Evolutionary conservation across 2,888 invertebrate species (phyloP).

Genomic region (Drosophila cracens): DNA sequence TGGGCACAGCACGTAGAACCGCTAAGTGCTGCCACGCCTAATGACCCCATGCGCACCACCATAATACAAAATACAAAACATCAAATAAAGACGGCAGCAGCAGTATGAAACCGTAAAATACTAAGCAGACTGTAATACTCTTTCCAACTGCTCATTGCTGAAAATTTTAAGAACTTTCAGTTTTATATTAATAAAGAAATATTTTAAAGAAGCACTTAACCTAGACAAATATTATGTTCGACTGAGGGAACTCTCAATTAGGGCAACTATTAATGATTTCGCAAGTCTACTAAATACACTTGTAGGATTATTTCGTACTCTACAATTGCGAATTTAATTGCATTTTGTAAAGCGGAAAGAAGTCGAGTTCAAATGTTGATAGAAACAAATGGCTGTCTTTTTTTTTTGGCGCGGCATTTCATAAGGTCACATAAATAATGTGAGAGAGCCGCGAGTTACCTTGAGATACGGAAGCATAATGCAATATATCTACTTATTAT

Average conservation of each 20-base stretch:
- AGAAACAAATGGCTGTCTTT: conserved; percentile 45
- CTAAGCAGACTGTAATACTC: not conserved
- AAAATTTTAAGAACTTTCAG: not conserved
- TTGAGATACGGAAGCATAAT: conserved; percentile 43
- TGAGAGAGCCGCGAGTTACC: conserved; percentile 46
- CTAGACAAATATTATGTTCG: not conserved
- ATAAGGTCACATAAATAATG: conserved; percentile 63
- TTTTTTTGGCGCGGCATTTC: conserved; percentile 28
- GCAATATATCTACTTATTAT: conserved; percentile 42
- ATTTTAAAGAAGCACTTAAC: not conserved
- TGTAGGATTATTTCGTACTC: no score
- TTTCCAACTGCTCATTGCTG: not conserved
- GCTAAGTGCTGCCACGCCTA: conserved; percentile 66
- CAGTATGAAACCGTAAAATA: not conserved
- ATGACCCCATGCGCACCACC: conserved; percentile 49
- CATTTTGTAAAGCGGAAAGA: not conserved
- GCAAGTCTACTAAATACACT: not conserved
- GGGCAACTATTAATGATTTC: not conserved
- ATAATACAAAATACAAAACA: conserved; percentile 7
- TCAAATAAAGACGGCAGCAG: not conserved
- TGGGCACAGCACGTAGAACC: conserved; percentile 60
- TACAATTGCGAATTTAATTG: not conserved
- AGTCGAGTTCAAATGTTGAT: conserved; percentile 23
- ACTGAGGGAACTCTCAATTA: not conserved
- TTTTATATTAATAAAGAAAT: not conserved